Evolutionary conservation across 2,797 vertebrate species (phyloP).

Genomic region (Toxotes lorentzi): DNA sequence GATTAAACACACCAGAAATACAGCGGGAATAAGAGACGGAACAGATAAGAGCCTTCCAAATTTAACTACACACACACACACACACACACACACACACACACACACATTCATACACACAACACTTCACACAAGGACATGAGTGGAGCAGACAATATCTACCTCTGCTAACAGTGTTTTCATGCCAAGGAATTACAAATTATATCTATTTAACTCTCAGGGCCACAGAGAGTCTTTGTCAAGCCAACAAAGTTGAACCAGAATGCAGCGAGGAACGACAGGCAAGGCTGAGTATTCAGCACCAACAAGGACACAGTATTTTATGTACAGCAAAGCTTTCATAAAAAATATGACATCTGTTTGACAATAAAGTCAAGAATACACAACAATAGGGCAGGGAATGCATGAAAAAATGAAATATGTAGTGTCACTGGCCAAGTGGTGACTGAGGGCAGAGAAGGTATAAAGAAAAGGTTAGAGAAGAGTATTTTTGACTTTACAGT

Average conservation of each 20-base stretch:
- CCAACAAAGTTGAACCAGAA: constrained; percentile 44
- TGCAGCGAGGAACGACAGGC: constrained; percentile 30
- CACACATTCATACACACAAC: constrained; percentile 21
- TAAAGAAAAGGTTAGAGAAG: constrained; percentile 8
- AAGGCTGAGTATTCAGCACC: constrained; percentile 34
- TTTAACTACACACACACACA: constrained; percentile 40
- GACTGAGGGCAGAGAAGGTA: neutral
- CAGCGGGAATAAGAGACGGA: constrained; percentile 57
- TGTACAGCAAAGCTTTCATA: neutral
- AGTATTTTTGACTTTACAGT: constrained; percentile 13
- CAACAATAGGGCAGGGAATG: neutral
- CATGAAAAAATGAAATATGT: neutral
- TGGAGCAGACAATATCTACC: constrained; percentile 54
- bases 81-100: constrained; percentile 15
- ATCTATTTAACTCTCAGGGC: constrained; percentile 60
- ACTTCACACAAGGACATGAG: constrained; percentile 62
- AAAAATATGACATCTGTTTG: neutral
- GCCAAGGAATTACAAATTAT: constrained; percentile 65
- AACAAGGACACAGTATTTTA: constrained; percentile 25
- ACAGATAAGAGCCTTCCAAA: constrained; percentile 67
- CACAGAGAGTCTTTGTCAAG: constrained; percentile 36
- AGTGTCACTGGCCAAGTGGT: neutral
- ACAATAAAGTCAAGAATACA: constrained; percentile 9
- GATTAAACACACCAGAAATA: constrained; percentile 69
- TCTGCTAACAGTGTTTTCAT: constrained; percentile 40